phyloP scores from a whole-genome alignment of 2,113 vertebrate species.

The Tautogolabrus adspersus region DNA sequence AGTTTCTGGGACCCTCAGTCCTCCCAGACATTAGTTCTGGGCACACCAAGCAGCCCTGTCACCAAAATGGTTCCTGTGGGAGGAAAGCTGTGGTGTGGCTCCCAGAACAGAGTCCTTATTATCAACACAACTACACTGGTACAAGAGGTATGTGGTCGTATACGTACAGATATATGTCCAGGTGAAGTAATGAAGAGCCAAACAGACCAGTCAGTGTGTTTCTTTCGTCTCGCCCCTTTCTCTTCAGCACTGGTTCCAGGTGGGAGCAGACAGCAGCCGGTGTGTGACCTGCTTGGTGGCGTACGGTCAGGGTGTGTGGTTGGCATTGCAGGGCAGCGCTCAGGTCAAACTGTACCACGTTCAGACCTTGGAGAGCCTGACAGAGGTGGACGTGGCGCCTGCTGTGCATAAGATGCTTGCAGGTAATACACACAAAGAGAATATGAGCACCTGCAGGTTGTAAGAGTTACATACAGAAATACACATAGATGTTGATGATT shows the following conservation, averaged over 20 bases:
- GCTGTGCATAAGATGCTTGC: slow-evolving; percentile 99
- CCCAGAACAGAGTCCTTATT: slow-evolving; percentile 92
- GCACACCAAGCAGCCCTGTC: slow-evolving; percentile 89
- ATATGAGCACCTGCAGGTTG: background rate
- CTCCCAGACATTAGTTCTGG: slow-evolving; percentile 90
- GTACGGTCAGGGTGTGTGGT: slow-evolving; percentile 91
- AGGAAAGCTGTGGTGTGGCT: slow-evolving; percentile 95
- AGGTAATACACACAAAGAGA: slow-evolving; percentile 77
- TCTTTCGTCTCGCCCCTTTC: background rate
- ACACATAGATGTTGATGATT: background rate
- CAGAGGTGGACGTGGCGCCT: slow-evolving; percentile 94
- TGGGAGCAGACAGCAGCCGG: slow-evolving; percentile 92
- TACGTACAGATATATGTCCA: background rate
- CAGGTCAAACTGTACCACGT: slow-evolving; percentile 94
- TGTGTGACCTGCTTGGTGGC: slow-evolving; percentile 95
- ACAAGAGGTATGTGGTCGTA: slow-evolving; percentile 89
- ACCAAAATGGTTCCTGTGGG: slow-evolving; percentile 97
- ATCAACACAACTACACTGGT: slow-evolving; percentile 89
- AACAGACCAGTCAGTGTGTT: background rate
- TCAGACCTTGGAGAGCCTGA: slow-evolving; percentile 91
- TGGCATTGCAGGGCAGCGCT: slow-evolving; percentile 94
- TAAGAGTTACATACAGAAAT: background rate
- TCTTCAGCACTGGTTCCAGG: slow-evolving; percentile 89
- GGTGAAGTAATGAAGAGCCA: background rate
- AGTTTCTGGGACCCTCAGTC: slow-evolving; percentile 98